These are phyloP conservation scores for fruit fly (Drosophila melanogaster) DNA, from an alignment of 1,140 invertebrate species.

Conservation along the genomic window Release_6_plus_ISO1_MT NT_033777.3:27773001-27773500, in stretches of 20 bases:
- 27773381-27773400: slow-evolving; percentile 1
- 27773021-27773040: slow-evolving; percentile 55
- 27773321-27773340: slow-evolving; percentile 61
- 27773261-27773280: slow-evolving; percentile 18
- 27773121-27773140: slow-evolving; percentile 19
- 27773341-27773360: neutral
- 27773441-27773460: slow-evolving; percentile 81
- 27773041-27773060: slow-evolving; percentile 29
- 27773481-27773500: slow-evolving; percentile 37
- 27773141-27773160: slow-evolving; percentile 25
- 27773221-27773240: slow-evolving; percentile 53
- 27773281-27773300: slow-evolving; percentile 16
- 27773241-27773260: neutral
- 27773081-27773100: slow-evolving; percentile 27
- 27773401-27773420: slow-evolving; percentile 39
- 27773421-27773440: slow-evolving; percentile 78
- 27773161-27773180: slow-evolving; percentile 17
- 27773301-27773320: slow-evolving; percentile 52
- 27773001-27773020: slow-evolving; percentile 14
- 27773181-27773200: neutral
- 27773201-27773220: slow-evolving; percentile 28
- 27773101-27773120: neutral
- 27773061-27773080: slow-evolving; percentile 51
- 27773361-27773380: neutral
- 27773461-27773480: slow-evolving; percentile 77